Evolutionary conservation across 2,888 invertebrate genomes (phyloP), one percentile per base, ranked within the genome.

Genomic region (Anaspis maculata): DNA sequence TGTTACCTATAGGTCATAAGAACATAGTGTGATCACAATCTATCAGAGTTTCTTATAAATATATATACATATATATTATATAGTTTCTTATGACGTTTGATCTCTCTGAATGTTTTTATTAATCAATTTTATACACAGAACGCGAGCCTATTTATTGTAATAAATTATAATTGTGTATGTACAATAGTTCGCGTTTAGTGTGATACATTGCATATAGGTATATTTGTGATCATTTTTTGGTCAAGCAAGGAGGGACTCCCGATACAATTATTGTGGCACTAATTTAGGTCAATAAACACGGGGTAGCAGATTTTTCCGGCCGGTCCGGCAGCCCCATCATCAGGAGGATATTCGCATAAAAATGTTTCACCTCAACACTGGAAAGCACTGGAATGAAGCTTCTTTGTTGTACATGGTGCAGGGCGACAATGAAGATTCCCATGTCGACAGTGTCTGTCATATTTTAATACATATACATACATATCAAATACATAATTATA

Each of bases 251-350:
- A n/a, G 43, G 44, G 51, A 59, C 54, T 60, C 57, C 55, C 53
- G 39, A 50, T 46, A 54, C 57, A 61, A 58, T 59, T 58, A 59
- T 42, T 58, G 59, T 52, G 59, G 59, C 61, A 60, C 59, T 53
- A 54, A 19, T 19, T 19, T 19, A 19, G 19, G 35, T 46, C 32
- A 42, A 35, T 33, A 38, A 25, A 25, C 9, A 12, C 25, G 25
- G 25, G 25, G 13, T 25, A 14, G 30, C 22, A 22, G 30, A 22
- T 19, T 29, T n/a, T 15, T 32, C 42, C 44, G 42, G 45, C 44
- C 38, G 40, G 45, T 32, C 41, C 44, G 44, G 34, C 27, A 40
- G 28, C 28, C 32, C 30, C 25, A 12, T 10, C n/a, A 7, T 24
- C 9, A 10, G 10, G 19, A 9, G 5, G 19, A 19, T 19, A 9